Evolutionary conservation across 2,113 vertebrate genomes (phyloP).

Genomic region (Romanogobio albipinnatus): DNA sequence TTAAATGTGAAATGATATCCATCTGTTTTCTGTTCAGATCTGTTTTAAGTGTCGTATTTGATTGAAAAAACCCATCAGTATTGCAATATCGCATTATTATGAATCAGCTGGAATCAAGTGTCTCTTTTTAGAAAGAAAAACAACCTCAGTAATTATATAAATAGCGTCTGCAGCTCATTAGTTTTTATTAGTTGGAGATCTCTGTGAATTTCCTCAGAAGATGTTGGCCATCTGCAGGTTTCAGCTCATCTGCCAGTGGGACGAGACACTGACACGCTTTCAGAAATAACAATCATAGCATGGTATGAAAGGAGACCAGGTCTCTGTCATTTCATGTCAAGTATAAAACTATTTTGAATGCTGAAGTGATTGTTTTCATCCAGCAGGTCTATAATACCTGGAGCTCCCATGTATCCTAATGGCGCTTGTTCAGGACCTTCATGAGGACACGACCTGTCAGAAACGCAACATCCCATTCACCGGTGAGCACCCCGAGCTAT

Average conservation of each 20-base stretch:
- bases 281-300: not conserved
- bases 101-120: not conserved
- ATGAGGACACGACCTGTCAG: not conserved
- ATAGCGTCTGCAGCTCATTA: not conserved
- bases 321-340: too few species aligned
- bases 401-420: too few species aligned
- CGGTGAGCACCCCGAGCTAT: not conserved
- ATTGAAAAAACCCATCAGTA: not conserved
- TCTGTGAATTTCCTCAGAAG: not conserved
- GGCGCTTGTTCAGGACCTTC: too few species aligned
- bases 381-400: too few species aligned
- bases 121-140: not conserved
- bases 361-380: too few species aligned
- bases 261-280: not conserved
- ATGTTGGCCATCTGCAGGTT: slow-evolving; percentile 39
- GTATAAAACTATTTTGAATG: not conserved
- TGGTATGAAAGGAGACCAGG: not conserved
- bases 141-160: not conserved
- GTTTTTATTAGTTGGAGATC: slow-evolving; percentile 30
- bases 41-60: not conserved
- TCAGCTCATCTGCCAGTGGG: slow-evolving; percentile 29
- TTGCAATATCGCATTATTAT: not conserved
- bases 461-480: not conserved
- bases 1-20: not conserved
- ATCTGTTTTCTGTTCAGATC: not conserved